Base-by-base conservation (phyloP, 2,888 invertebrate genomes). In the Spilosoma lubricipeda region DNA sequence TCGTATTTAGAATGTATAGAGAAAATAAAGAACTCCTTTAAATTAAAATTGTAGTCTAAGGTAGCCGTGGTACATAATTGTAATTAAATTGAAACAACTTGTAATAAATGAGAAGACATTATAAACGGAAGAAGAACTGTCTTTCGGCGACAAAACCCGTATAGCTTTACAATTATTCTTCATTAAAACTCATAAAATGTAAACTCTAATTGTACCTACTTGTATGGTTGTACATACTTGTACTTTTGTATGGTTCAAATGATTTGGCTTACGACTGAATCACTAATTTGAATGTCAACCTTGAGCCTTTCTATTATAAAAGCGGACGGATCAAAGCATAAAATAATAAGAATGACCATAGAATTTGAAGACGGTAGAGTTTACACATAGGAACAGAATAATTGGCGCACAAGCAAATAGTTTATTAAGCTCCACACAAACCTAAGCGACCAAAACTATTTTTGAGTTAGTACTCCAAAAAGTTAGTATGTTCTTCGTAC, bases 301-400 rank as follows among this genome's bases (percentile, higher is more conserved):
- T 73, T 77, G 71, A 72, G 78, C 77, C 71, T 74, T 69, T 71
- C 3, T 33, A 33, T n/a, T n/a, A 72, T 59, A 68, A 67, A 52
- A 70, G 81, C 80, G 84, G 84, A 85, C 85, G 81, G 80, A 79
- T 73, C 63, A 52, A 76, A 81, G 79, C 83, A 71, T 33, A 75
- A 80, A 75, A 9, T 65, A 76, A 74, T 67, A 11, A 74, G 72
- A 67, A 36, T 68, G 36, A 71, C 39, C 72, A 71, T 65, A 20
- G 72, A 75, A 59, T 65, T 72, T 66, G 63, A 39, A 72, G 80
- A 68, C 72, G 78, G 70, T 56, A 75, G 74, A 71, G 72, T 74
- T 68, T 42, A 52, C n/a, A 75, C 70, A 72, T 66, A 85, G 79
- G 76, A 80, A 83, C 66, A 80, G 73, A 79, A 79, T 30, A 70